These are phyloP conservation scores for Misgurnus anguillicaudatus DNA, from an alignment of 2,113 vertebrate species.

Conservation along the genomic window DNA sequence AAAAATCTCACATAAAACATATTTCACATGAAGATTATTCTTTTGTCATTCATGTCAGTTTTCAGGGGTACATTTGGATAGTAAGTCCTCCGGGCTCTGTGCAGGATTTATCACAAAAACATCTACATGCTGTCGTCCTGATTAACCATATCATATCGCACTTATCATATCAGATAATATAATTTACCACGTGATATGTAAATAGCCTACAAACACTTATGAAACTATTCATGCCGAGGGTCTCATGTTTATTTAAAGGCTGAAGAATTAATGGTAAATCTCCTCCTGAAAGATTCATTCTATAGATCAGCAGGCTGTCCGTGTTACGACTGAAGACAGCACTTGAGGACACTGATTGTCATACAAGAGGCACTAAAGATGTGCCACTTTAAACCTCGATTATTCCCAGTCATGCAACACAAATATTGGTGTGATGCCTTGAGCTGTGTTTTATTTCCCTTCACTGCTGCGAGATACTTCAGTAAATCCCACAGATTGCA, in stretches of 20 bases:
- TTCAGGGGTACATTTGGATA: neutral
- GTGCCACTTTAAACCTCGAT: constrained; percentile 85
- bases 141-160: constrained; percentile 17
- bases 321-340: constrained; percentile 63
- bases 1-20: neutral
- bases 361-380: constrained; percentile 86
- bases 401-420: constrained; percentile 99
- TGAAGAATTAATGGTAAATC: constrained; percentile 2
- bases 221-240: neutral
- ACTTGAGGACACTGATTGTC: constrained; percentile 84
- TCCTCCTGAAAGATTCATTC: neutral
- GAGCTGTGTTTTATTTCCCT: constrained; percentile 86
- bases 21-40: neutral
- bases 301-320: neutral
- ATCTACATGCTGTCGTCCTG: constrained; percentile 22
- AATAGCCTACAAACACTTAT: constrained; percentile 1
- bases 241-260: constrained; percentile 13
- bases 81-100: neutral
- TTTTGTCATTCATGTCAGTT: neutral
- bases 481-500: constrained; percentile 86
- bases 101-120: constrained; percentile 17
- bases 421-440: constrained; percentile 99
- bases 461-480: constrained; percentile 80
- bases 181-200: constrained; percentile 6
- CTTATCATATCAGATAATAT: constrained; percentile 4